Conservation (phyloP, 2,113 vertebrate species). For the Hippocampus barbouri region DNA sequence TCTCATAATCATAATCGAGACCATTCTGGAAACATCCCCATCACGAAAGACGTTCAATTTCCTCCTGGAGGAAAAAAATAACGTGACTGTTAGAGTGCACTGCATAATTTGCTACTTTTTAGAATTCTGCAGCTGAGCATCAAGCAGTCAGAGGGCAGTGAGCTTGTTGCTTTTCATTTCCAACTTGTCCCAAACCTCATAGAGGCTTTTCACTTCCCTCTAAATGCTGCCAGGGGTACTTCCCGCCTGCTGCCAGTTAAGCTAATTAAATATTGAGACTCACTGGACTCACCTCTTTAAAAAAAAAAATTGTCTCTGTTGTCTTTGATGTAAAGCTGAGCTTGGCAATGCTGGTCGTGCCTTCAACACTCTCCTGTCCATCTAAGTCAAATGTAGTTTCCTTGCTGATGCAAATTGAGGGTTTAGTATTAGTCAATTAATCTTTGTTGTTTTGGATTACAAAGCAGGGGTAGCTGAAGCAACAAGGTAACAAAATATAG, state of each 20-base stretch:
- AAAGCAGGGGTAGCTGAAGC: neutral
- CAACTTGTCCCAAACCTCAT: conserved; percentile 1
- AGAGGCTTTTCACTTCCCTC: conserved; percentile 11
- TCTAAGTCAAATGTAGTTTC: neutral
- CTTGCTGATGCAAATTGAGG: conserved; percentile 1
- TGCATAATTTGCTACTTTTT: neutral
- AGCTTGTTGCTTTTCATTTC: conserved; percentile 42
- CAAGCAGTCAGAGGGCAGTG: neutral
- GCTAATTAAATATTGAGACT: conserved; percentile 64
- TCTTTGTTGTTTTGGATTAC: conserved; percentile 1
- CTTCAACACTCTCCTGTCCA: neutral
- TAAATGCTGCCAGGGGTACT: conserved; percentile 28
- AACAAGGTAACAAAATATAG: neutral
- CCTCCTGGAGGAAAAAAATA: neutral
- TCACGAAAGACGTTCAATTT: neutral
- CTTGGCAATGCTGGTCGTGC: neutral
- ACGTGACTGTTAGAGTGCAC: neutral
- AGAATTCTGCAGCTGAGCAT: conserved; percentile 2
- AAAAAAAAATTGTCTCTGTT: conserved; percentile 55
- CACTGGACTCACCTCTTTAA: conserved; percentile 46
- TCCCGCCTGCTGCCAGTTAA: conserved; percentile 30
- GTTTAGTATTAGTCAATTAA: neutral
- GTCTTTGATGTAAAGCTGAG: conserved; percentile 40
- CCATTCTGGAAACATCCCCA: too few species aligned
- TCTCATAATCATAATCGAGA: neutral